Evolutionary conservation across 2,888 invertebrate species (phyloP).

Genomic region (Drymonia ruficornis): DNA sequence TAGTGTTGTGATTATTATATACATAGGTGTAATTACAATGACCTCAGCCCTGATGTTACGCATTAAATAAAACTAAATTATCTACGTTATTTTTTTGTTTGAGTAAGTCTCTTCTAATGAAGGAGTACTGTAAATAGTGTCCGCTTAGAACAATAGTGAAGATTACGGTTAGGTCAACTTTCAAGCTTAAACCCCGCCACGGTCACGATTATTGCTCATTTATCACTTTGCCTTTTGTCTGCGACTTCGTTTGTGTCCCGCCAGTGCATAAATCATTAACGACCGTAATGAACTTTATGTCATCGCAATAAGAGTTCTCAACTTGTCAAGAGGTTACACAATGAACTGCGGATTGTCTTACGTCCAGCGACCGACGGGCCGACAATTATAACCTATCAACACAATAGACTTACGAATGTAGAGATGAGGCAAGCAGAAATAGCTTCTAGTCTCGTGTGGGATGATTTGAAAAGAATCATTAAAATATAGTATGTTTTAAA

Average conservation of each 20-base stretch:
- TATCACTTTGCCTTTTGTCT: constrained; percentile 45
- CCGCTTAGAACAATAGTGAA: constrained; percentile 13
- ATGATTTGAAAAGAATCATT: background rate
- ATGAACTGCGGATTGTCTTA: constrained; percentile 43
- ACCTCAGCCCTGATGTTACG: background rate
- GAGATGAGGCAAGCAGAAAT: constrained; percentile 32
- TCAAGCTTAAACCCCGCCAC: constrained; percentile 27
- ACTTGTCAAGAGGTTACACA: constrained; percentile 44
- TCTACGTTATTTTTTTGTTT: background rate
- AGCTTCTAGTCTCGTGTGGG: constrained; percentile 17
- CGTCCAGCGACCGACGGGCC: constrained; percentile 17
- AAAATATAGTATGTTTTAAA: constrained; percentile 1
- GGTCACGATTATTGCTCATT: constrained; percentile 43
- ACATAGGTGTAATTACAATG: background rate
- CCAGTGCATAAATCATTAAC: constrained; percentile 38
- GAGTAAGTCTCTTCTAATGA: constrained; percentile 4
- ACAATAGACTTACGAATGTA: constrained; percentile 26
- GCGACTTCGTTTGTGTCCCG: constrained; percentile 18
- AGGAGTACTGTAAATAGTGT: constrained; percentile 4
- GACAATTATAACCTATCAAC: constrained; percentile 25
- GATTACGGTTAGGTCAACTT: constrained; percentile 30
- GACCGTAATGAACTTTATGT: constrained; percentile 44
- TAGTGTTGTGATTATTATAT: background rate
- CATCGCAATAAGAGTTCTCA: constrained; percentile 42
- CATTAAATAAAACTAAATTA: background rate